phyloP scores from a whole-genome alignment of 2,888 invertebrate species.

The Tuberolachnus salignus region DNA sequence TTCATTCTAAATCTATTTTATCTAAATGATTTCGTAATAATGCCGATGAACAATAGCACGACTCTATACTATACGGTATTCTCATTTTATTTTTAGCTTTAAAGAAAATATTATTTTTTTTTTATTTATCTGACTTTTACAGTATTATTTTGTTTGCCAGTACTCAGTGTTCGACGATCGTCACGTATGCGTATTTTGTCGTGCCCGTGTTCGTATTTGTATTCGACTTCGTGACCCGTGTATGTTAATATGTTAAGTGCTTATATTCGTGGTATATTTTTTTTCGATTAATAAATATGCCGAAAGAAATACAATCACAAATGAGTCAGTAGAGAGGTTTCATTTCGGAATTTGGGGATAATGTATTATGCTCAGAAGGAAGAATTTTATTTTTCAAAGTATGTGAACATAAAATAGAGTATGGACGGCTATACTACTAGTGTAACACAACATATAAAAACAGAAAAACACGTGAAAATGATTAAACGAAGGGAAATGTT shows the following conservation, averaged over 20 bases:
- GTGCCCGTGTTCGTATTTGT: too few species aligned
- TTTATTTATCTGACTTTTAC: too few species aligned
- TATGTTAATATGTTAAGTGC: background rate
- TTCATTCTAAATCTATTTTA: background rate
- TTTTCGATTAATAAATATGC: background rate
- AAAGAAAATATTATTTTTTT: too few species aligned
- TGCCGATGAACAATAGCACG: too few species aligned
- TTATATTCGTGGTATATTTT: background rate
- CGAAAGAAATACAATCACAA: constrained; percentile 7
- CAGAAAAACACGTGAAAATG: constrained; percentile 14
- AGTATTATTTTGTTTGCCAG: too few species aligned
- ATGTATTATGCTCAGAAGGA: background rate
- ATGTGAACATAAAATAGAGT: constrained; percentile 7
- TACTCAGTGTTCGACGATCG: too few species aligned
- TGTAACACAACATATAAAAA: constrained; percentile 16
- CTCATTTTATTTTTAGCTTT: too few species aligned
- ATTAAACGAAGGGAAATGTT: constrained; percentile 8
- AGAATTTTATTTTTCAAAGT: constrained; percentile 5
- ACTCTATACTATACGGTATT: too few species aligned
- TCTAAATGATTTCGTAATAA: too few species aligned
- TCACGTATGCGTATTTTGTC: too few species aligned
- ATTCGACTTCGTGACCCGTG: background rate
- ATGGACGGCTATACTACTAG: constrained; percentile 6
- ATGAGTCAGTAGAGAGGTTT: background rate
- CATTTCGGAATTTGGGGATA: constrained; percentile 2